These are phyloP conservation scores for Emydura subglobosa DNA, from an alignment of 2,113 vertebrate genomes.

Conservation along the genomic window DNA sequence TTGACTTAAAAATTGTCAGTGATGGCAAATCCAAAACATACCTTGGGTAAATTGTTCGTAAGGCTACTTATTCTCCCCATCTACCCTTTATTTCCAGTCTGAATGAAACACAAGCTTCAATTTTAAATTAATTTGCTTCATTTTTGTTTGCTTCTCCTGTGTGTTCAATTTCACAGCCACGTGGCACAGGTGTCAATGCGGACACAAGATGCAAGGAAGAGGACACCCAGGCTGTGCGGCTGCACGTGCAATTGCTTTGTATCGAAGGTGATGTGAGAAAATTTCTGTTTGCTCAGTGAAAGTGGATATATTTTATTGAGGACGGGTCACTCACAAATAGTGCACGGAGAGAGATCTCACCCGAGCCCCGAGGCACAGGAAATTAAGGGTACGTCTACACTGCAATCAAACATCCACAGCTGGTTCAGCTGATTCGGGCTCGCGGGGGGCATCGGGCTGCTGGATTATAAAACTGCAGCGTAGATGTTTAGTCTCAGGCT, in stretches of 20 bases:
- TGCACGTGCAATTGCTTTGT: background rate
- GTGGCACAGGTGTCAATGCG: background rate
- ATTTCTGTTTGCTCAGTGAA: background rate
- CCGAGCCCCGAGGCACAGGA: background rate
- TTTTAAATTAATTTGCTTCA: constrained; percentile 27
- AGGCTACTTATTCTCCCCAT: background rate
- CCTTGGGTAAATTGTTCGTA: background rate
- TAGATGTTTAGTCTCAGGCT: background rate
- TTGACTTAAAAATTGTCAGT: background rate
- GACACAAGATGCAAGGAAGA: background rate
- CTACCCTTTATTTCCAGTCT: background rate
- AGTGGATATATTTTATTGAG: background rate
- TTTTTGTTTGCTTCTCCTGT: background rate
- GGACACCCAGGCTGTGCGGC: background rate
- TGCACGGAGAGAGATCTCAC: background rate
- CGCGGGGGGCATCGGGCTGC: background rate
- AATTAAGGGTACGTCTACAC: background rate
- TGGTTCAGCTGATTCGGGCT: background rate
- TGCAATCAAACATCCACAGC: background rate
- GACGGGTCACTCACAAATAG: background rate
- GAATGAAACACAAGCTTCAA: background rate
- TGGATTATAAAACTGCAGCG: background rate
- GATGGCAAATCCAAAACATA: background rate
- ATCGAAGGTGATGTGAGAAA: background rate
- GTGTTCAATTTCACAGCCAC: background rate